These are phyloP conservation scores for Lophura swinhoii DNA, from an alignment of 2,797 vertebrate genomes.

Conservation along the genomic window DNA sequence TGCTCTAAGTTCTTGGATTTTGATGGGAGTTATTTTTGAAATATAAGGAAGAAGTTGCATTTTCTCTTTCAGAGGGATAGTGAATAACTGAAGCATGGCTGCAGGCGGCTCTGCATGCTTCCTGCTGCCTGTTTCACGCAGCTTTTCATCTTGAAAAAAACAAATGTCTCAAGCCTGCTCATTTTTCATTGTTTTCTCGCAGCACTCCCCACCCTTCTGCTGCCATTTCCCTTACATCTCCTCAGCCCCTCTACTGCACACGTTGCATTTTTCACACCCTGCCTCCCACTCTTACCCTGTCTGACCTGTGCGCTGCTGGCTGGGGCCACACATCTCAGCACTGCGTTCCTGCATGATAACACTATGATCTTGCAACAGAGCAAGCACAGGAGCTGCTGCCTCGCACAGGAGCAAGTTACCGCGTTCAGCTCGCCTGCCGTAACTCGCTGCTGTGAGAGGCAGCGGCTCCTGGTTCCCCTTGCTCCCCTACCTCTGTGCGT, in stretches of 20 bases:
- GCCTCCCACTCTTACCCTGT: not conserved
- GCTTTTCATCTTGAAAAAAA: not conserved
- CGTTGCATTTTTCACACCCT: not conserved
- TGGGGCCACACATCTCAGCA: not conserved
- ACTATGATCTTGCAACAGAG: not conserved
- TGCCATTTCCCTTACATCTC: not conserved
- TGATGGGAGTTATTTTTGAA: not conserved
- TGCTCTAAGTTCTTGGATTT: not conserved
- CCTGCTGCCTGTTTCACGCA: not conserved
- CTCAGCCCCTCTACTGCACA: not conserved
- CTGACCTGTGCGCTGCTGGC: not conserved
- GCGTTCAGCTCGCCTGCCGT: slow-evolving; percentile 38
- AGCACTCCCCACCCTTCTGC: not conserved
- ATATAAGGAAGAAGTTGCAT: not conserved
- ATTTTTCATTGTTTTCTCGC: fast-evolving
- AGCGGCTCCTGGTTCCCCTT: slow-evolving; percentile 45
- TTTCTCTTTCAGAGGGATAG: not conserved
- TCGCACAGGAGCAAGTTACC: slow-evolving; percentile 65
- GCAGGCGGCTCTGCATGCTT: not conserved
- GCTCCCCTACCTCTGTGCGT: not conserved
- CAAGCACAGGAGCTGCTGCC: slow-evolving; percentile 55
- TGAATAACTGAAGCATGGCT: not conserved
- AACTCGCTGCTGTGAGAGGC: slow-evolving; percentile 47
- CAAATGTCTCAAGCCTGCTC: not conserved
- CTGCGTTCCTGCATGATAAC: not conserved